Base-by-base conservation (phyloP, 2,113 vertebrate species). In the Nipponia nippon region DNA sequence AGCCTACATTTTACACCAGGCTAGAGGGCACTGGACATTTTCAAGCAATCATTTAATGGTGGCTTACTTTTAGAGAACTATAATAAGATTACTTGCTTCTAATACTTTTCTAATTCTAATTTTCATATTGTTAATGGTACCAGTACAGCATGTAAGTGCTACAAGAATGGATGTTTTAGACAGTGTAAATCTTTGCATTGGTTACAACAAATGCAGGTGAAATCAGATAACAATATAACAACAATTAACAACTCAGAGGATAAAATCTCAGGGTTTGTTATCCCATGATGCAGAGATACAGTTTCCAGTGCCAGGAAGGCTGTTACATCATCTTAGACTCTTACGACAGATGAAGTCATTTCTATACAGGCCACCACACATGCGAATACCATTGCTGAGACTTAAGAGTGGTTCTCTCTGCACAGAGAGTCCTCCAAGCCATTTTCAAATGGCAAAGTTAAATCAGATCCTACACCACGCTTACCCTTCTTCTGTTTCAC, bases 31-130 rank as follows among this genome's bases (percentile, higher is more conserved):
- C 6, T 4, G 25, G 40, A 65, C 5, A 76, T 80, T 95, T 97
- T 89, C 55, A 93, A 87, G 16, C 36, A 92, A 90, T 89, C 76
- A 90, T 86, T 87, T 95, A 93, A 95, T 89, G 61, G 27, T 59
- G 38, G 58, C 36, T 94, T 89, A 53, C 47, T 83, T 96, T 70
- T 63, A 81, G 36, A 84, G 46, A 94, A 71, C 18, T 91, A 7
- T 72, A 86, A 65, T 70, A 92, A 65, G 71, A 93, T 91, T 79
- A 83, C 18, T 79, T 87, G 49, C 23, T 91, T 72, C 22, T 90
- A 87, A 83, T 73, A 79, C 10, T 85, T 91, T 46, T 56, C 50
- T 79, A 40, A 95, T 94, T 75, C 47, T 63, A 52, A 90, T 77
- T 89, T 85, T 91, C 46, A 67, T 42, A 62, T 44, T 36, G 58